These are phyloP conservation scores for Linepithema humile DNA, from an alignment of 1,140 invertebrate species.

Conservation along the genomic window DNA sequence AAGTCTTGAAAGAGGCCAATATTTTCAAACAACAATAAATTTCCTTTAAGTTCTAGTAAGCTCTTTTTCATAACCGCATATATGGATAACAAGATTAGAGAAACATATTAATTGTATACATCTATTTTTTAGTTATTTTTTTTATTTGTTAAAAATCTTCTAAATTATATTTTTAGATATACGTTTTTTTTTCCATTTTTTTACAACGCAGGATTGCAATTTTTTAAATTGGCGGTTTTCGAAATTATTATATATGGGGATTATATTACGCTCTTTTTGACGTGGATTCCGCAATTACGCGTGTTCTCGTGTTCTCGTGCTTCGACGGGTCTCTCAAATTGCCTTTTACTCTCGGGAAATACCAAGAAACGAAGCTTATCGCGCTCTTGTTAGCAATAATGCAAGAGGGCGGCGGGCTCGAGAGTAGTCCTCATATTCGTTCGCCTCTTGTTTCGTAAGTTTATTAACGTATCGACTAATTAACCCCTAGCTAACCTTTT, in stretches of 20 bases:
- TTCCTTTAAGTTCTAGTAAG: not conserved
- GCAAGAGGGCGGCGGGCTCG: not conserved
- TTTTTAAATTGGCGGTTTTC: not conserved
- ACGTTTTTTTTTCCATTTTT: not conserved
- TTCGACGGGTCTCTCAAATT: constrained; percentile 2
- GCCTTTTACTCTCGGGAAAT: constrained; percentile 19
- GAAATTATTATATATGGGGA: not conserved
- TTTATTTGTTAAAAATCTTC: not conserved
- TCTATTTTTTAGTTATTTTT: not conserved
- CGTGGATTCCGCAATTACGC: not conserved
- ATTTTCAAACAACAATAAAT: constrained; percentile 13
- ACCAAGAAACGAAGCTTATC: constrained; percentile 27
- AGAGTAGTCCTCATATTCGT: constrained; percentile 15
- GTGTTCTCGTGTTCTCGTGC: not conserved
- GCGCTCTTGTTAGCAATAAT: constrained; percentile 40
- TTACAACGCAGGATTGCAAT: not conserved
- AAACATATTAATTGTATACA: not conserved
- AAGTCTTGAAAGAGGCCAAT: not conserved
- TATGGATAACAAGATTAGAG: not conserved
- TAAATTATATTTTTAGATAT: not conserved
- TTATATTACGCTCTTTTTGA: not conserved
- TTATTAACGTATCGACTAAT: constrained; percentile 62
- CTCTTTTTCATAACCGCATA: not conserved
- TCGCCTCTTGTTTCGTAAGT: constrained; percentile 54
- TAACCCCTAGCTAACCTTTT: constrained; percentile 44